phyloP scores from a whole-genome alignment of 1,140 invertebrate species.

The Aphelenchoides besseyi region DNA sequence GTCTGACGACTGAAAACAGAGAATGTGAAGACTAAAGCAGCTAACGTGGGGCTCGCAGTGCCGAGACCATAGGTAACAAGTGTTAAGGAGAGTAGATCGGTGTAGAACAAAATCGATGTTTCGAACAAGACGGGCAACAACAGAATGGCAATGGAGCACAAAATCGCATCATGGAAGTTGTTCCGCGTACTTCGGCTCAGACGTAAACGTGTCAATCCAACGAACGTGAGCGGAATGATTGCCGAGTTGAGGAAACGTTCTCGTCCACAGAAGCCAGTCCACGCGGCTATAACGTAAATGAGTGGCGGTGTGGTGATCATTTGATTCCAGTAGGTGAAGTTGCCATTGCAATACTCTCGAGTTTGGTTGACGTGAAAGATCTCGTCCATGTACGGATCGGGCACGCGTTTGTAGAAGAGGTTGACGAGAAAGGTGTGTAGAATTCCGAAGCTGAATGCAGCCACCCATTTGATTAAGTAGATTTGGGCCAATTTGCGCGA shows the following conservation, averaged over 20 bases:
- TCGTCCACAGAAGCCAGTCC: slow-evolving; percentile 63
- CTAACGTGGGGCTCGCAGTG: slow-evolving; percentile 18
- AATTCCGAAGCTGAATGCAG: slow-evolving; percentile 5
- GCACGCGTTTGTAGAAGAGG: slow-evolving; percentile 49
- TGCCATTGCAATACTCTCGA: slow-evolving; percentile 75
- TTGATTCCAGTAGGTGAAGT: slow-evolving; percentile 83
- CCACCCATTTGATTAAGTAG: slow-evolving; percentile 21
- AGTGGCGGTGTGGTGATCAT: slow-evolving; percentile 96
- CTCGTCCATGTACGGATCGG: slow-evolving; percentile 80
- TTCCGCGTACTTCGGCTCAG: neutral
- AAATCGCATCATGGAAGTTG: slow-evolving; percentile 4
- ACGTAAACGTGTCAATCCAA: slow-evolving; percentile 1
- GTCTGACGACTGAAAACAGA: slow-evolving; percentile 82
- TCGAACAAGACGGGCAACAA: slow-evolving; percentile 85
- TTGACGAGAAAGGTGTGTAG: slow-evolving; percentile 30
- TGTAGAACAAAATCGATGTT: slow-evolving; percentile 90
- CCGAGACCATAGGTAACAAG: slow-evolving; percentile 39
- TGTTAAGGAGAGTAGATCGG: slow-evolving; percentile 74
- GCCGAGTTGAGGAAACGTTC: slow-evolving; percentile 70
- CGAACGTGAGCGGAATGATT: slow-evolving; percentile 10
- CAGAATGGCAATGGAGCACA: slow-evolving; percentile 68
- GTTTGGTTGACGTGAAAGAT: slow-evolving; percentile 88
- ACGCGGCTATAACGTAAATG: slow-evolving; percentile 74
- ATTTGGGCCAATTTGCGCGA: neutral
- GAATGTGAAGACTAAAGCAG: slow-evolving; percentile 58